Base-by-base conservation (phyloP, 2,113 vertebrate species). In the Heterocephalus glaber region DNA sequence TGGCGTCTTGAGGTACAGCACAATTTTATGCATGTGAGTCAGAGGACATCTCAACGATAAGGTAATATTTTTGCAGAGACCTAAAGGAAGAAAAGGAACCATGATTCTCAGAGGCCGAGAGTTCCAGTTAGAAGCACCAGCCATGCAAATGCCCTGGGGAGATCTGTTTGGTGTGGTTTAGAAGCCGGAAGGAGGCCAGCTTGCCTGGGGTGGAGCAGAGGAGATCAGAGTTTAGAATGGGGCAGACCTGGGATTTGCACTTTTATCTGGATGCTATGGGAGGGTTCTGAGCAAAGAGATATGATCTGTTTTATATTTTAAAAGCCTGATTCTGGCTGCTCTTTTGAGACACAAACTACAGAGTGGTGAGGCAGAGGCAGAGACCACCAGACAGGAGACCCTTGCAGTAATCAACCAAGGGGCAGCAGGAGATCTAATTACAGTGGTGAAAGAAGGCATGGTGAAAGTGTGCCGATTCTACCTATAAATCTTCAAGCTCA, bases 281-380 rank as follows among this genome's bases (percentile, higher is more conserved):
- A 81, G 14, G 7, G 3, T 52, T 89, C 35, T 86, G 49, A 89
- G 52, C 66, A 89, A 77, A 81, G n/a, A 89, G 80, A 77, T 19
- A 30, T 20, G 30, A 89, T 86, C 16, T 77, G 33, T 89, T 28
- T 80, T 63, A 19, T 30, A 58, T 70, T 92, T 96, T 81, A 44
- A 76, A 94, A 82, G 26, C 54, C 60, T 89, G 9, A 22, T 33
- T 82, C 3, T 9, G 33, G 60, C 22, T 91, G 30, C 61, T 63
- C 5, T 88, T 41, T 89, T 47, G 61, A 89, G n/a, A 86, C 54
- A 72, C 52, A 90, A 96, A 89, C 24, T 38, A 61, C 70, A 47
- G n/a, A 56, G 33, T 14, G 9, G 24, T 58, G 49, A 61, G 49
- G 41, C 28, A 54, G 61, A 66, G 70, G 30, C 19, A 77, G 72